phyloP scores from a whole-genome alignment of 64 coral and sea anemone genomes.

The Dendronephthya gigantea region DNA sequence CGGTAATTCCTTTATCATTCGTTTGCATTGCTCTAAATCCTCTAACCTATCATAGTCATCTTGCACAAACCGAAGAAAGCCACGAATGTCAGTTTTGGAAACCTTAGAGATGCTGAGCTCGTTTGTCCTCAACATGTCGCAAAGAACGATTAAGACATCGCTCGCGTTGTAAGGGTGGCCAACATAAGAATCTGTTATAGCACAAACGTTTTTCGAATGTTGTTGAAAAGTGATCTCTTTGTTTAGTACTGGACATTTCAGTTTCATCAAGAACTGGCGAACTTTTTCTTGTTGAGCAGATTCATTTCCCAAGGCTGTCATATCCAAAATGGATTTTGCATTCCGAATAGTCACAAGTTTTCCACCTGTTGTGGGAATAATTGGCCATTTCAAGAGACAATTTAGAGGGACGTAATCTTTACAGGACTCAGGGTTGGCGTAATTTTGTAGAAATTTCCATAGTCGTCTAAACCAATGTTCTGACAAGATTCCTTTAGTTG shows the following conservation, averaged over 20 bases:
- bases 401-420: neutral
- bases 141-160: neutral
- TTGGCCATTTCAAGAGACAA: neutral
- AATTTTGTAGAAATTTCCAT: neutral
- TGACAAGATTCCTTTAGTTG: neutral
- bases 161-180: neutral
- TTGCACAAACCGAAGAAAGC: neutral
- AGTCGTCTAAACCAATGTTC: neutral
- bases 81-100: neutral
- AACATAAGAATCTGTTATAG: neutral
- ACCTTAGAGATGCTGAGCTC: neutral
- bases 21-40: neutral
- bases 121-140: neutral
- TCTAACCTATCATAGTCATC: neutral
- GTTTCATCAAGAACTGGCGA: neutral
- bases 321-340: neutral
- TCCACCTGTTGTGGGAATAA: neutral
- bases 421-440: neutral
- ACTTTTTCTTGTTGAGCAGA: neutral
- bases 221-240: neutral
- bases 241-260: neutral
- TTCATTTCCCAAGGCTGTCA: neutral
- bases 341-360: neutral
- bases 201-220: neutral
- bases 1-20: neutral